Percentiles rank a stretch among this genome's conserved stretches.
phyloP scores from a whole-genome alignment of 1,140 invertebrate genomes.

The Drosophila willistoni region DNA sequence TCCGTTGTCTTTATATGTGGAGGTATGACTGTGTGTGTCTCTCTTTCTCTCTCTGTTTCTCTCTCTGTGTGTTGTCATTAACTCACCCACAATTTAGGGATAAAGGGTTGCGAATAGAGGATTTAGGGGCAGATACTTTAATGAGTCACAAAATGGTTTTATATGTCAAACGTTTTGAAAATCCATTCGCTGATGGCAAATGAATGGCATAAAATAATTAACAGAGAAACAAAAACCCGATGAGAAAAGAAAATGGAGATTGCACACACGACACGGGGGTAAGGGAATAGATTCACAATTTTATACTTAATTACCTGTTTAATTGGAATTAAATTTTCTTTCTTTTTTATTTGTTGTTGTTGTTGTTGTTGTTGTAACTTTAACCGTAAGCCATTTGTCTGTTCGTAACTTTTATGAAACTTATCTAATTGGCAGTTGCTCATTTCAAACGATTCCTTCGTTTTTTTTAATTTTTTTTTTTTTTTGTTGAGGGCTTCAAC shows the following conservation, averaged over 20 bases:
- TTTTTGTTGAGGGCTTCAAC: conserved; percentile 50
- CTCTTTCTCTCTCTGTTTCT: no score
- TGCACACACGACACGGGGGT: conserved; percentile 33
- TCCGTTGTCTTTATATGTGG: neutral
- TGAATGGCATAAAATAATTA: conserved; percentile 30
- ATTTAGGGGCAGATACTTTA: conserved; percentile 36
- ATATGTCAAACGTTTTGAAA: conserved; percentile 78
- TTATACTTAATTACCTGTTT: conserved; percentile 72
- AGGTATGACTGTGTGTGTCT: neutral
- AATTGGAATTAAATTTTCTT: conserved; percentile 37
- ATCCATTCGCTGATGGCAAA: conserved; percentile 50
- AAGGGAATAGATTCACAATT: conserved; percentile 33
- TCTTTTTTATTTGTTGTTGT: no score
- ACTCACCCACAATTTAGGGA: conserved; percentile 41
- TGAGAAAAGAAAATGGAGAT: conserved; percentile 23
- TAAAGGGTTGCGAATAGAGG: neutral
- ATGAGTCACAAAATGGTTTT: conserved; percentile 77
- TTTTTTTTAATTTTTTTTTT: conserved; percentile 50
- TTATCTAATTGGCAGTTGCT: conserved; percentile 49
- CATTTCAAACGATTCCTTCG: conserved; percentile 51
- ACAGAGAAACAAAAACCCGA: conserved; percentile 1
- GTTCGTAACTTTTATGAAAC: neutral
- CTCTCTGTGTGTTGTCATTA: conserved; percentile 45
- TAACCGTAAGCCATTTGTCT: neutral
- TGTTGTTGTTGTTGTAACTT: neutral